A percentile compares a stretch with the other conserved stretches of the same genome.
Conservation (phyloP, 2,888 invertebrate genomes). For the Aphodius sticticus region DNA sequence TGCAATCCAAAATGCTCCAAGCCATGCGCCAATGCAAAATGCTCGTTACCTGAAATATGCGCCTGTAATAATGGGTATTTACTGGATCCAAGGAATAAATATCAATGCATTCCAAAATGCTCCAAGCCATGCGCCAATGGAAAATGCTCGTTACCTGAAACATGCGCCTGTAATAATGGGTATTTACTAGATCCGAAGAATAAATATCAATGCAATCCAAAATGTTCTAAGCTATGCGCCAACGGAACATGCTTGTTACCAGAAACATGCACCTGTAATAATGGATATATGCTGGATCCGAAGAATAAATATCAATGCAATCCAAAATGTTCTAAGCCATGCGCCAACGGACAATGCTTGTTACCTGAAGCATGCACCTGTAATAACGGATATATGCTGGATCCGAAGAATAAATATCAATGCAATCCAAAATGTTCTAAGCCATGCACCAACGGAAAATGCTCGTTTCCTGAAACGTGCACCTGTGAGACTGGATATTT, state of each 20-base stretch:
- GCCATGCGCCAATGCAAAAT: slow-evolving; percentile 24
- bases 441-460: slow-evolving; percentile 58
- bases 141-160: slow-evolving; percentile 49
- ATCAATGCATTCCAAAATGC: slow-evolving; percentile 39
- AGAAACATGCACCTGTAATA: slow-evolving; percentile 32
- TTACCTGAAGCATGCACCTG: slow-evolving; percentile 42
- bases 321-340: slow-evolving; percentile 41
- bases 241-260: slow-evolving; percentile 46
- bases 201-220: slow-evolving; percentile 38
- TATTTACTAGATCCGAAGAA: slow-evolving; percentile 36
- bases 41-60: slow-evolving; percentile 59
- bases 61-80: slow-evolving; percentile 53
- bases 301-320: slow-evolving; percentile 45
- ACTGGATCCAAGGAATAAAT: slow-evolving; percentile 29
- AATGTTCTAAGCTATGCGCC: slow-evolving; percentile 53
- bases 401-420: slow-evolving; percentile 50
- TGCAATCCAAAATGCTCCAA: slow-evolving; percentile 30
- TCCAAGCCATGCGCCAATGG: slow-evolving; percentile 40
- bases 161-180: slow-evolving; percentile 46
- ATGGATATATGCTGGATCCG: slow-evolving; percentile 40
- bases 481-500: slow-evolving; percentile 28
- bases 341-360: slow-evolving; percentile 44
- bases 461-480: slow-evolving; percentile 50
- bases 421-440: slow-evolving; percentile 46
- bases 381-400: slow-evolving; percentile 31